Evolutionary conservation across 2,797 vertebrate species (phyloP).

Genomic region (Phoeniculus purpureus): DNA sequence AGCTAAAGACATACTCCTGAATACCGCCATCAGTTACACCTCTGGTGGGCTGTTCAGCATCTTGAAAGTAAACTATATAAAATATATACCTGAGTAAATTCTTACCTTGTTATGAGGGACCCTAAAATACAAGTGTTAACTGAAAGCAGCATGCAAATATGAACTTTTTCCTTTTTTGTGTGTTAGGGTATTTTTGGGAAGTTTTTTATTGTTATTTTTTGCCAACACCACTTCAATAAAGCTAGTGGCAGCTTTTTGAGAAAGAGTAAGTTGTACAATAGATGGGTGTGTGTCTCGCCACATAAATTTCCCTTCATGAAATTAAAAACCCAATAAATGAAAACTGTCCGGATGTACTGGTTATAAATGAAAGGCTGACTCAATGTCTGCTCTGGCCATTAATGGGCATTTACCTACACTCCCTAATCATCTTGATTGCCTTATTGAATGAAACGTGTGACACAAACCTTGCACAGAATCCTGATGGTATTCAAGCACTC

Average conservation of each 20-base stretch:
- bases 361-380: conserved; percentile 53
- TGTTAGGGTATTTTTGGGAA: neutral
- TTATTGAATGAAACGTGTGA: conserved; percentile 58
- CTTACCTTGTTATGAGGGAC: neutral
- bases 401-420: conserved; percentile 58
- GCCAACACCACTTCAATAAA: neutral
- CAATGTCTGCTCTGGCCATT: conserved; percentile 3
- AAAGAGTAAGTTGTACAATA: neutral
- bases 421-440: conserved; percentile 73
- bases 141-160: neutral
- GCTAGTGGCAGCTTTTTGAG: neutral
- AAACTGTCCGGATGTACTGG: conserved; percentile 4
- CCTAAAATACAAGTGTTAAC: neutral
- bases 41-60: neutral
- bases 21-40: neutral
- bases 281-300: neutral
- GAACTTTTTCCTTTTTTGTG: neutral
- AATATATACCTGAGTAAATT: neutral
- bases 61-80: conserved; percentile 20
- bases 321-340: conserved; percentile 46
- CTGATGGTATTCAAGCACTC: conserved; percentile 17
- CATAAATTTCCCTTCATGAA: conserved; percentile 38
- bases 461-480: conserved; percentile 21
- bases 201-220: neutral
- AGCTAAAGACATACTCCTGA: neutral